phyloP scores from a whole-genome alignment of 92 coral and sea anemone genomes.

The Paramuricea clavata region DNA sequence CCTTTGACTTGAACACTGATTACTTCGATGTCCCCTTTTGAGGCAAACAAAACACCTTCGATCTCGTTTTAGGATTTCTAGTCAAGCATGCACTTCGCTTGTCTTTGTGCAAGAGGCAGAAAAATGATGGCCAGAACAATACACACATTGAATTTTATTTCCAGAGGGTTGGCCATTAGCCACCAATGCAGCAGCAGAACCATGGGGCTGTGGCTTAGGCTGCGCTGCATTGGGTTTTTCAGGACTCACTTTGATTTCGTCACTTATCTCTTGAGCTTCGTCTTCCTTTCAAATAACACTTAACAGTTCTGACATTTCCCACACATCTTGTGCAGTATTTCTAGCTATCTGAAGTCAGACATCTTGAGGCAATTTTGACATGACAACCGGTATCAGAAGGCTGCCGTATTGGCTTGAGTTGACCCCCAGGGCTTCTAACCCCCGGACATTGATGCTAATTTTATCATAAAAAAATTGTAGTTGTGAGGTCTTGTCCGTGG shows the following conservation, averaged over 20 bases:
- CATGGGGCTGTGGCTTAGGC: no score
- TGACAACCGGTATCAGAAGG: slow-evolving; percentile 60
- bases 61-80: slow-evolving; percentile 62
- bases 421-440: slow-evolving; percentile 62
- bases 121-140: slow-evolving; percentile 65
- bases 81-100: slow-evolving; percentile 54
- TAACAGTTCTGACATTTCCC: slow-evolving; percentile 66
- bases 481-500: slow-evolving; percentile 49
- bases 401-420: slow-evolving; percentile 66
- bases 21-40: slow-evolving; percentile 60
- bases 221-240: no score
- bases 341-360: no score
- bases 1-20: slow-evolving; percentile 34
- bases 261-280: slow-evolving; percentile 69
- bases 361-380: slow-evolving; percentile 71
- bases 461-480: slow-evolving; percentile 67
- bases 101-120: slow-evolving; percentile 66
- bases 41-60: no score
- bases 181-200: slow-evolving; percentile 49
- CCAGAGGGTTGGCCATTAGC: slow-evolving; percentile 29
- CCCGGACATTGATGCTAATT: slow-evolving; percentile 61
- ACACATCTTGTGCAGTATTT: slow-evolving; percentile 62
- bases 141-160: slow-evolving; percentile 52
- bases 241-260: slow-evolving; percentile 20
- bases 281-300: no score